Evolutionary conservation across 1,140 invertebrate genomes (phyloP).

Genomic region (Drosophila punjabiensis): DNA sequence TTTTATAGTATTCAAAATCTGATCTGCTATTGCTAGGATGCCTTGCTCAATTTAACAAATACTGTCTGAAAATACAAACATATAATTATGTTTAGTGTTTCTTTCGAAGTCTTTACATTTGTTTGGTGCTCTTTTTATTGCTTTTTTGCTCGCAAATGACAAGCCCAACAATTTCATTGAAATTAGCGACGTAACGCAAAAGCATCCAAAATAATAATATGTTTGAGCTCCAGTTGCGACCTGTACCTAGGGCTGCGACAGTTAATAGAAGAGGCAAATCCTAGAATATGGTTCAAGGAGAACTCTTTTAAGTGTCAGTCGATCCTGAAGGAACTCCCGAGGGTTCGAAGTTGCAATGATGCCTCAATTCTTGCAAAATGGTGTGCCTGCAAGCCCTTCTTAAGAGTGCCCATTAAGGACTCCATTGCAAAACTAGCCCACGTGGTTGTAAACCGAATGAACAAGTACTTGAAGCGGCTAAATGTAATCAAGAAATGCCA

Average conservation of each 20-base stretch:
- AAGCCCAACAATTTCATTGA: neutral
- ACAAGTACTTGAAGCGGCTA: constrained; percentile 76
- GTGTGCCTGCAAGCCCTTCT: constrained; percentile 90
- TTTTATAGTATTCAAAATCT: neutral
- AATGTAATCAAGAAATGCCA: constrained; percentile 33
- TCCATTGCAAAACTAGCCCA: constrained; percentile 57
- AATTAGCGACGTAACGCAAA: neutral
- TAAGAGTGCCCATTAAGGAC: constrained; percentile 3
- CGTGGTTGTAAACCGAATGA: constrained; percentile 85
- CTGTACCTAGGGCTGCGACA: constrained; percentile 88
- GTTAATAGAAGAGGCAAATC: constrained; percentile 89
- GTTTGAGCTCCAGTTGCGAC: constrained; percentile 93
- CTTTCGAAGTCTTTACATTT: constrained; percentile 13
- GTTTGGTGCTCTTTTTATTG: neutral
- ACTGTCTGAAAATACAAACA: neutral
- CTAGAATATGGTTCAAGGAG: constrained; percentile 86
- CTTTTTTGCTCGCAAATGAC: constrained; percentile 8
- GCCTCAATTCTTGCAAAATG: constrained; percentile 90
- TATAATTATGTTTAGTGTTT: constrained; percentile 26
- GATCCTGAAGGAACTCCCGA: constrained; percentile 88
- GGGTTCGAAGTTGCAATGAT: constrained; percentile 89
- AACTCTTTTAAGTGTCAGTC: constrained; percentile 80
- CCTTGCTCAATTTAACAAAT: neutral
- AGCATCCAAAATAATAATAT: too few species aligned
- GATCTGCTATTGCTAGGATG: neutral